A percentile compares a stretch with the other conserved stretches of the same genome.
Conservation (phyloP, 1,140 invertebrate genomes). For the Lepidostoma basale region DNA sequence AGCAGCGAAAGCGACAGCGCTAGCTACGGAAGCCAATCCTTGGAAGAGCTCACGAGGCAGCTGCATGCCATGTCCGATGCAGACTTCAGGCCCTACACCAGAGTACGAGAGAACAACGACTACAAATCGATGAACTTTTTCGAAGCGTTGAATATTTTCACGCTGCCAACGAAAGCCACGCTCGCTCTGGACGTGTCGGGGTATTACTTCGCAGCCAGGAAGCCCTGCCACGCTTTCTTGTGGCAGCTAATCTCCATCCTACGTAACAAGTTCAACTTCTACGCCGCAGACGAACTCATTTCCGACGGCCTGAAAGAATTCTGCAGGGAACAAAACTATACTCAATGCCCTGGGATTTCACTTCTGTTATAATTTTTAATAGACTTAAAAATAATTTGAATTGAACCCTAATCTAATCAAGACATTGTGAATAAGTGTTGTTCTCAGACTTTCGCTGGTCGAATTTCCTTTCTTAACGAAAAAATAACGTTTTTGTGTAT, state of each 20-base stretch:
- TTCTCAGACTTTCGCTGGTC: too few relatives aligned
- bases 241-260: constrained; percentile 47
- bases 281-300: constrained; percentile 19
- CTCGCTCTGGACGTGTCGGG: constrained; percentile 50
- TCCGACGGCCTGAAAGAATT: constrained; percentile 28
- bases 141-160: constrained; percentile 34
- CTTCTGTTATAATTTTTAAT: too few relatives aligned
- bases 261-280: constrained; percentile 2
- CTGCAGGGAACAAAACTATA: constrained; percentile 20
- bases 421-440: too few relatives aligned
- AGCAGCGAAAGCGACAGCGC: neutral
- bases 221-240: constrained; percentile 53
- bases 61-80: neutral
- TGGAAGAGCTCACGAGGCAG: constrained; percentile 5
- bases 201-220: constrained; percentile 51
- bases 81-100: constrained; percentile 9
- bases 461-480: too few relatives aligned
- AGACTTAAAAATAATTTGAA: too few relatives aligned
- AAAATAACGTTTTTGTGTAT: too few relatives aligned
- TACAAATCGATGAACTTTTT: constrained; percentile 33
- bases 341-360: neutral
- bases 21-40: neutral
- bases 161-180: constrained; percentile 45
- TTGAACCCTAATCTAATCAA: too few relatives aligned
- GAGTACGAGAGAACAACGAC: constrained; percentile 8